Evolutionary conservation across 1,140 invertebrate genomes (phyloP).

Genomic region (Trichonephila clavipes): DNA sequence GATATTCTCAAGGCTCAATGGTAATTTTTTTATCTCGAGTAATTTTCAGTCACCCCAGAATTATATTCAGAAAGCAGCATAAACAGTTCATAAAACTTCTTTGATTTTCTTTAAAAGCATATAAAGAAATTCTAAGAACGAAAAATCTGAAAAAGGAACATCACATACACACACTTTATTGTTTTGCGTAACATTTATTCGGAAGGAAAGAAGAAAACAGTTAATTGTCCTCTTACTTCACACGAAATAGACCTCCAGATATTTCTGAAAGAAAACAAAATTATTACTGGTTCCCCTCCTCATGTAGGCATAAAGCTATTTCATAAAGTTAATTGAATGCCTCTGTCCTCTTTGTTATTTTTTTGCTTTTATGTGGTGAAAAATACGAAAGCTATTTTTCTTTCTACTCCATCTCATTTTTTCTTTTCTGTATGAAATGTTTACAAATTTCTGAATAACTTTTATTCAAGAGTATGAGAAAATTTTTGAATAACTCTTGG

Average conservation of each 20-base stretch:
- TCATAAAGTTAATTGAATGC: conserved; percentile 8
- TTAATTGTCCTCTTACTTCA: not conserved
- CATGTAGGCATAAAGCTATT: not conserved
- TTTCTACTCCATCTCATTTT: not conserved
- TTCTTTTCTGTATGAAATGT: not conserved
- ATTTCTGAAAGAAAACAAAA: not conserved
- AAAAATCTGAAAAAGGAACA: not conserved
- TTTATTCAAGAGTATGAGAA: too few relatives aligned
- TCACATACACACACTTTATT: not conserved
- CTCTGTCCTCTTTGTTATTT: not conserved
- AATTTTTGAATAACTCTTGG: too few relatives aligned
- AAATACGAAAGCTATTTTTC: not conserved
- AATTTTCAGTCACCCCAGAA: too few relatives aligned
- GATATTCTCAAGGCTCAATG: too few relatives aligned
- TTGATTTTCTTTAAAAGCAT: not conserved
- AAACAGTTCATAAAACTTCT: not conserved
- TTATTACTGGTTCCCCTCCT: not conserved
- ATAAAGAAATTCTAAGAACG: not conserved
- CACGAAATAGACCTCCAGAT: not conserved
- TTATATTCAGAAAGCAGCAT: too few relatives aligned
- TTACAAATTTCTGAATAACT: too few relatives aligned
- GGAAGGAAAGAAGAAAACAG: not conserved
- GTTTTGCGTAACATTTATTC: not conserved
- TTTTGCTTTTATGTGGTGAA: not conserved
- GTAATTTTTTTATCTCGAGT: too few relatives aligned